Percentiles rank a stretch among this genome's conserved stretches.
phyloP scores from a whole-genome alignment of 2,888 invertebrate genomes.

The Polyommatus icarus region DNA sequence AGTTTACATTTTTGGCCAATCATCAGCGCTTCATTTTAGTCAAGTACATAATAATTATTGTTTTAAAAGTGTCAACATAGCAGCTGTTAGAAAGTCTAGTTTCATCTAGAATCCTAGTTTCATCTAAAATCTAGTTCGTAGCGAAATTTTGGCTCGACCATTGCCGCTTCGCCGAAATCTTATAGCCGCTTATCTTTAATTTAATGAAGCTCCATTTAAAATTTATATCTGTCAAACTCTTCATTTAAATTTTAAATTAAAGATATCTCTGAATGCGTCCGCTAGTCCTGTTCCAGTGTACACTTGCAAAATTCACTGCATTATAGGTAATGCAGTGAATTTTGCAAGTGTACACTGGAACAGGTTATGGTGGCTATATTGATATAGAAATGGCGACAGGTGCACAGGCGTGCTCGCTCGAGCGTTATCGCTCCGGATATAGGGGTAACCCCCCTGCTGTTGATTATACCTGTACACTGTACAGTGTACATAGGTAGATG shows the following conservation, averaged over 20 bases:
- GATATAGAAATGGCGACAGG: constrained; percentile 61
- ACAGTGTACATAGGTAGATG: neutral
- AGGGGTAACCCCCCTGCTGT: constrained; percentile 44
- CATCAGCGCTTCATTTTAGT: neutral
- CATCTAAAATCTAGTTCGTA: no score
- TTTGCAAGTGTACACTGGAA: no score
- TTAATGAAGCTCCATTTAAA: no score
- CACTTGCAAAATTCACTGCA: neutral
- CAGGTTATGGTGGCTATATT: constrained; percentile 41
- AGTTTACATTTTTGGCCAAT: neutral
- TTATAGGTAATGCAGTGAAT: no score
- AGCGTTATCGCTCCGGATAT: constrained; percentile 54
- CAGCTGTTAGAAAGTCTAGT: neutral
- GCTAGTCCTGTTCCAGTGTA: neutral
- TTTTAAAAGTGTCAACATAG: neutral
- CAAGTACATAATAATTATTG: neutral
- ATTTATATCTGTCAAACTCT: no score
- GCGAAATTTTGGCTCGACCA: no score
- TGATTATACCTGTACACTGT: neutral
- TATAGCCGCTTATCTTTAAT: no score
- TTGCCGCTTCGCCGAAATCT: no score
- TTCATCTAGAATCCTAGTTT: no score
- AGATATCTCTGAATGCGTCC: neutral
- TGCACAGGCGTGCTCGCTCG: constrained; percentile 60
- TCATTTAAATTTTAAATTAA: no score